phyloP scores from a whole-genome alignment of 92 coral and sea anemone species.

The Paragorgia papillata region DNA sequence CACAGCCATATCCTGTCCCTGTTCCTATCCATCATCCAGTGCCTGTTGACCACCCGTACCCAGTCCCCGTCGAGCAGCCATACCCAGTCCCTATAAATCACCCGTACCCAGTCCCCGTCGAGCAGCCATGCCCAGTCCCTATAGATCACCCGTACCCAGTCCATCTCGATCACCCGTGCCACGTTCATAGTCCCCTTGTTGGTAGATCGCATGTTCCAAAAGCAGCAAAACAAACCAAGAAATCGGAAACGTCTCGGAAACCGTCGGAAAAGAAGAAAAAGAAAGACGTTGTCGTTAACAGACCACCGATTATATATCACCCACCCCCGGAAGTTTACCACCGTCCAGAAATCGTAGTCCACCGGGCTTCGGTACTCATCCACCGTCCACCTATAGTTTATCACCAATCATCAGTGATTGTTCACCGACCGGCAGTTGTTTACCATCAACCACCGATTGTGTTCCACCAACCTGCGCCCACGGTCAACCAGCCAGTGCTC shows the following conservation, averaged over 20 bases:
- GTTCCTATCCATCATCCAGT: neutral
- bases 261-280: conserved; percentile 68
- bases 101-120: conserved; percentile 2
- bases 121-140: neutral
- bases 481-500: conserved; percentile 93
- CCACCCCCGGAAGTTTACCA: conserved; percentile 99
- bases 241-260: conserved; percentile 16
- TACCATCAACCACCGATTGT: conserved; percentile 98
- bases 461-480: conserved; percentile 97
- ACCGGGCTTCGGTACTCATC: conserved; percentile 94
- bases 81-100: conserved; percentile 5
- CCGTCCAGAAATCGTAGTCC: conserved; percentile 97
- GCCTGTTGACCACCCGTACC: neutral
- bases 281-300: conserved; percentile 96
- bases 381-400: conserved; percentile 98
- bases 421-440: conserved; percentile 97
- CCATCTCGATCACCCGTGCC: neutral
- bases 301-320: conserved; percentile 99
- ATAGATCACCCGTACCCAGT: no score
- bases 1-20: neutral
- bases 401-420: conserved; percentile 97
- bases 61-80: neutral
- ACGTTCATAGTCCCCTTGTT: neutral
- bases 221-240: conserved; percentile 2
- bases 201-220: conserved; percentile 17